Percentiles rank a stretch among this genome's conserved stretches.
These are phyloP conservation scores for Choloepus hoffmanni DNA, from an alignment of 2,113 vertebrate species.

Conservation along the genomic window DNA sequence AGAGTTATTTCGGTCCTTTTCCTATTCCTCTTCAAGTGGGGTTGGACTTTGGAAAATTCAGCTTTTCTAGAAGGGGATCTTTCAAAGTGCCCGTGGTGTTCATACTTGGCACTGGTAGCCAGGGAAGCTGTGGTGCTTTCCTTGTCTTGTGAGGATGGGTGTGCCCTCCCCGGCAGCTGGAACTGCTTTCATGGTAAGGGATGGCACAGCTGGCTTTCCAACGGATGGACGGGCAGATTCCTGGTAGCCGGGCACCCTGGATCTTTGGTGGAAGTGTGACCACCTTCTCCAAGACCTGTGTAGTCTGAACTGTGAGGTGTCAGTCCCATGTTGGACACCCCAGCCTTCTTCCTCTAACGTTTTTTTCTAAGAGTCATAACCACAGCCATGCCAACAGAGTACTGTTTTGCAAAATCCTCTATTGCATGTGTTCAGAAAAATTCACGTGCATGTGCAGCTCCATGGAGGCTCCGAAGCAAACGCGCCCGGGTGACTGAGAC, in stretches of 20 bases:
- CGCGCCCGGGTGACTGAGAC: neutral
- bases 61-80: constrained; percentile 60
- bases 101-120: neutral
- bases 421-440: rapidly evolving
- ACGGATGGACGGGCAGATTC: constrained; percentile 58
- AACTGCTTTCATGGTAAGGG: constrained; percentile 8
- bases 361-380: neutral
- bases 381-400: too few relatives aligned
- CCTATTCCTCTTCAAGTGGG: constrained; percentile 43
- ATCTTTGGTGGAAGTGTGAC: neutral
- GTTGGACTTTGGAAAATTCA: constrained; percentile 76
- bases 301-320: neutral
- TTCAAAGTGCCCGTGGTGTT: constrained; percentile 40
- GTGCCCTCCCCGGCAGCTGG: constrained; percentile 58
- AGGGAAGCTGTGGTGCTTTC: neutral
- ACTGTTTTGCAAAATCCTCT: neutral
- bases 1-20: constrained; percentile 66
- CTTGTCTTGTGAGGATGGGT: neutral
- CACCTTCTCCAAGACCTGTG: neutral
- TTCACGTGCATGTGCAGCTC: rapidly evolving
- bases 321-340: rapidly evolving
- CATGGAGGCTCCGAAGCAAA: neutral
- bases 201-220: constrained; percentile 27
- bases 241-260: constrained; percentile 37
- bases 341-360: neutral